Evolutionary conservation across 1,140 invertebrate genomes (phyloP), one percentile per base, ranked within the genome.

Genomic region (Tachypleus tridentatus): DNA sequence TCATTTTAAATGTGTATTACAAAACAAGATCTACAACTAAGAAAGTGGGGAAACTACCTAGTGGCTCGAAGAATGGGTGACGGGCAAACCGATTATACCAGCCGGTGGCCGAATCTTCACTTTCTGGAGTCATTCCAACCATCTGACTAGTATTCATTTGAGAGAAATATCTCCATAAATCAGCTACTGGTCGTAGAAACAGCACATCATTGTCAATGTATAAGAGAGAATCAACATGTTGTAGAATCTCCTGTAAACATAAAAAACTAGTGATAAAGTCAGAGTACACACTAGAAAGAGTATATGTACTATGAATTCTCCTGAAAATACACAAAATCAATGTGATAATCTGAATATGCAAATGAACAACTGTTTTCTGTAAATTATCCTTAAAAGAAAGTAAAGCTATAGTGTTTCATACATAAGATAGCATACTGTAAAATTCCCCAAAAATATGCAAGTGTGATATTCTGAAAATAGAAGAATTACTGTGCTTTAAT

Each of bases 61-160:
- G 79, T 76, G 85, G 85, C 69, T 89, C 89, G 83, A 92, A 95
- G 77, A 87, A 98, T 0, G 94, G 94, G 82, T 97, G 93, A 69
- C 87, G 86, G 0, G 93, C 93, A 81, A 97, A 96, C 69, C 93
- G 78, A 71, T 94, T 94, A 76, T 98, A 98, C 94, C 94, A 98
- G 3, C 91, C 93, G 56, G 90, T 86, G 73, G 89, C 88, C 9
- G 85, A 83, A 76, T 94, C 91, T 76, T 97, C 93, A 77, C 93
- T 87, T 77, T 97, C 94, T 4, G 89, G 85, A 48, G 89, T 83
- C 66, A 97, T 76, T 2, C 87, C 93, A 58, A 91, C 91, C 72
- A 97, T 83, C 73, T 97, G 93, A 56, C 82, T 85, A 4, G 80
- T 80, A 78, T 96, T 95, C 82, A 98, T 95, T 63, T 82, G 78